Percentiles rank a stretch among this genome's conserved stretches.
These are phyloP conservation scores for Pseudoatta argentina DNA, from an alignment of 1,140 invertebrate species.

Conservation along the genomic window DNA sequence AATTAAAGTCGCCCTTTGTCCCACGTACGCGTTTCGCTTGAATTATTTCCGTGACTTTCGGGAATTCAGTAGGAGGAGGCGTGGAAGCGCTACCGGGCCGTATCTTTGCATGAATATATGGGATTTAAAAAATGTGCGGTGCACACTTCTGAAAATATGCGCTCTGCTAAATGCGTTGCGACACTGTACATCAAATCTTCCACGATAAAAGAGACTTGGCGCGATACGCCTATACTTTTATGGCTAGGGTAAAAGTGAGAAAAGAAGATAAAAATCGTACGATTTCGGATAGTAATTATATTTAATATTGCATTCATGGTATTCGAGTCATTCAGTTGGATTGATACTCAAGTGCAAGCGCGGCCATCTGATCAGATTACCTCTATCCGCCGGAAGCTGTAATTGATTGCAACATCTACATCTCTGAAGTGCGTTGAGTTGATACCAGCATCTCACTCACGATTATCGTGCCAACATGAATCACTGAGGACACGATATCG, in stretches of 20 bases:
- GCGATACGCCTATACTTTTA: slow-evolving; percentile 29
- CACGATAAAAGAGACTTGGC: slow-evolving; percentile 40
- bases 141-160: slow-evolving; percentile 46
- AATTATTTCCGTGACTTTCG: slow-evolving; percentile 55
- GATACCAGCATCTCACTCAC: not conserved
- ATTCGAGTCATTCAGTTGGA: not conserved
- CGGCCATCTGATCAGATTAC: slow-evolving; percentile 1
- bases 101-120: slow-evolving; percentile 57
- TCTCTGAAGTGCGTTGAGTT: slow-evolving; percentile 21
- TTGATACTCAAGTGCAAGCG: slow-evolving; percentile 12
- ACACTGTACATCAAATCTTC: slow-evolving; percentile 9
- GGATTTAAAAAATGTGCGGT: slow-evolving; percentile 54
- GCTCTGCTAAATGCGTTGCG: slow-evolving; percentile 38
- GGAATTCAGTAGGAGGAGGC: slow-evolving; percentile 46
- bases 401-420: slow-evolving; percentile 65
- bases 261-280: slow-evolving; percentile 3
- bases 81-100: slow-evolving; percentile 28
- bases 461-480: not conserved
- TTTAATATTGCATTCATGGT: slow-evolving; percentile 36
- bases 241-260: not conserved
- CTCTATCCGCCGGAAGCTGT: slow-evolving; percentile 58
- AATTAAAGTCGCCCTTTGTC: slow-evolving; percentile 60
- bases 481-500: slow-evolving; percentile 2
- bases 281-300: slow-evolving; percentile 15
- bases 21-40: slow-evolving; percentile 20